Evolutionary conservation across 2,888 invertebrate species (phyloP).

Genomic region (Dryococelus australis): DNA sequence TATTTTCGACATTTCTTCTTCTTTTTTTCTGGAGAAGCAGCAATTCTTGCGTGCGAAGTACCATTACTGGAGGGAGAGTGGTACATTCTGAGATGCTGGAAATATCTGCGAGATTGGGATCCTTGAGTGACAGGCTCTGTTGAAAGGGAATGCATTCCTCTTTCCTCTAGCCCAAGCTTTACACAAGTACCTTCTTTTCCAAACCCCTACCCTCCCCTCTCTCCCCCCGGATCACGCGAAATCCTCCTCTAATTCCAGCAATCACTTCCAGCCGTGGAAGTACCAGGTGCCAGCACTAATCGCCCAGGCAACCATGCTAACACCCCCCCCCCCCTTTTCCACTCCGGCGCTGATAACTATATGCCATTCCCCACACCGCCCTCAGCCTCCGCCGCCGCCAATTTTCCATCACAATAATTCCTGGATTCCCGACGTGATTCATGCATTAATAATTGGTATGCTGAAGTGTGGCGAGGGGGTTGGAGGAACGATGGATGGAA

Average conservation of each 20-base stretch:
- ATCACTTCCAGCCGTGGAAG: not conserved
- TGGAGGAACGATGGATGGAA: not conserved
- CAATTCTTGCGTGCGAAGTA: not conserved
- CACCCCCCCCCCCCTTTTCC: not conserved
- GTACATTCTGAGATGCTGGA: not conserved
- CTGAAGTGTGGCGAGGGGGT: not conserved
- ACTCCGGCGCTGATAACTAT: not conserved
- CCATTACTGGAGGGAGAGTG: not conserved
- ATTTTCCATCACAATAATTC: slow-evolving; percentile 9
- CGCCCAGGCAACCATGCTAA: not conserved
- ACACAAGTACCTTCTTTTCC: not conserved
- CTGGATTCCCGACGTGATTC: slow-evolving; percentile 3
- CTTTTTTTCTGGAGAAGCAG: too few species aligned
- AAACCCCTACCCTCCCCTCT: not conserved
- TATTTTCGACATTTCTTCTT: too few species aligned
- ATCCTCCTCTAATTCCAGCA: not conserved
- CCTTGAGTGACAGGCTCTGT: not conserved
- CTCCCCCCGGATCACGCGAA: not conserved
- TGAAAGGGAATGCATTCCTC: not conserved
- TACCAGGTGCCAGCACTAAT: slow-evolving; percentile 16
- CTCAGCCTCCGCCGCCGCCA: too few species aligned
- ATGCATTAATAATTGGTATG: slow-evolving; percentile 5
- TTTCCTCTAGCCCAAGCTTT: not conserved
- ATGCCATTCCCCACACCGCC: not conserved
- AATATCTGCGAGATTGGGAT: not conserved